These are phyloP conservation scores for Eristalis arbustorum DNA, from an alignment of 2,888 invertebrate species.

Conservation along the genomic window DNA sequence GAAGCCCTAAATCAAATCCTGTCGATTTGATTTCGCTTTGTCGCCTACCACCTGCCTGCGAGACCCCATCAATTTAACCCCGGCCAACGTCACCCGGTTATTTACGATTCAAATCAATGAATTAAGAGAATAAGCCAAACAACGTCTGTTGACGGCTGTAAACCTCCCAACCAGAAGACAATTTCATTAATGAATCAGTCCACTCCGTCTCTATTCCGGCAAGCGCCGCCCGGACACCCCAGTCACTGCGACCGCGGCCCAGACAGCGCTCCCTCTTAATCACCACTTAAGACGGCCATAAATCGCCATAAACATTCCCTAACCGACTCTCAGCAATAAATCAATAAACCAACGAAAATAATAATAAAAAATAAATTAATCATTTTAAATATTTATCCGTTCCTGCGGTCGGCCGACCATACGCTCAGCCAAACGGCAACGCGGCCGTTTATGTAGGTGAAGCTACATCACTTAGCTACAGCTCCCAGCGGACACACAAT, in stretches of 20 bases:
- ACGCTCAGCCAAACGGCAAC: background rate
- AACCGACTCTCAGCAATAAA: conserved; percentile 75
- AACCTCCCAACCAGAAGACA: conserved; percentile 70
- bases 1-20: conserved; percentile 63
- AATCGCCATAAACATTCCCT: conserved; percentile 69
- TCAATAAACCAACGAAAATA: conserved; percentile 79
- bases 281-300: conserved; percentile 72
- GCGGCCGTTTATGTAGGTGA: conserved; percentile 63
- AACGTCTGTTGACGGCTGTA: conserved; percentile 68
- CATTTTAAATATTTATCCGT: conserved; percentile 79
- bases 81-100: conserved; percentile 60
- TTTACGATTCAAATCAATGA: conserved; percentile 69
- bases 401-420: conserved; percentile 41
- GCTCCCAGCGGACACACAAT: conserved; percentile 54
- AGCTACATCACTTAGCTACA: conserved; percentile 63
- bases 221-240: conserved; percentile 19
- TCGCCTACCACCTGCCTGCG: conserved; percentile 66
- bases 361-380: conserved; percentile 80
- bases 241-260: conserved; percentile 39
- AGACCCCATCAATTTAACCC: conserved; percentile 53
- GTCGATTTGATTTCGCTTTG: conserved; percentile 69
- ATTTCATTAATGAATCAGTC: conserved; percentile 69
- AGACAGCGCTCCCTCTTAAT: conserved; percentile 60
- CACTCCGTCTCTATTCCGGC: conserved; percentile 24
- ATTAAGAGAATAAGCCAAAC: conserved; percentile 68